Evolutionary conservation across 2,113 vertebrate genomes (phyloP).

Genomic region (Sturnus vulgaris): DNA sequence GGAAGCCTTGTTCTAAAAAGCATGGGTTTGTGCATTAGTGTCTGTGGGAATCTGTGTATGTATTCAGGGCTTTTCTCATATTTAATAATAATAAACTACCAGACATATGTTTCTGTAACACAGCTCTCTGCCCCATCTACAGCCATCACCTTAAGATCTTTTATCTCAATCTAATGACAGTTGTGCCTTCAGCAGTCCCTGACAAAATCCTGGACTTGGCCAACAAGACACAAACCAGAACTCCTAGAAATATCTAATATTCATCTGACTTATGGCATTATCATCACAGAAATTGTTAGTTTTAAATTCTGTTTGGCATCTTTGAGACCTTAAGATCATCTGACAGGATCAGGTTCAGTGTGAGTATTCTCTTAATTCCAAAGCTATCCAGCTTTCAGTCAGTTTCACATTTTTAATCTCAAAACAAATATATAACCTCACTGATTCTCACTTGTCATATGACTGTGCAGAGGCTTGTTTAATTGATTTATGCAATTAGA

Average conservation of each 20-base stretch:
- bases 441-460: neutral
- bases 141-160: neutral
- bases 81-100: neutral
- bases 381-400: neutral
- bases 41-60: neutral
- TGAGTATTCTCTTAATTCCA: neutral
- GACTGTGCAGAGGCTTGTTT: neutral
- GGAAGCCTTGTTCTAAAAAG: slow-evolving; percentile 26
- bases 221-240: neutral
- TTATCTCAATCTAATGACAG: neutral
- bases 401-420: neutral
- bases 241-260: neutral
- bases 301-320: neutral
- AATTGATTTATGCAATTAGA: neutral
- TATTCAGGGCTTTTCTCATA: neutral
- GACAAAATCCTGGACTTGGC: neutral
- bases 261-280: neutral
- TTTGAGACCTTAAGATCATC: neutral
- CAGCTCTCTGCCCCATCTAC: neutral
- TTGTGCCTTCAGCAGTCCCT: neutral
- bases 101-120: neutral
- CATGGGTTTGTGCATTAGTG: neutral
- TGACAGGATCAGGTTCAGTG: neutral
- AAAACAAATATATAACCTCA: neutral
- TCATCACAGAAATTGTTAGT: rapidly evolving